Evolutionary conservation across 2,888 invertebrate species (phyloP).

Genomic region (Ischnus inquisitorius): DNA sequence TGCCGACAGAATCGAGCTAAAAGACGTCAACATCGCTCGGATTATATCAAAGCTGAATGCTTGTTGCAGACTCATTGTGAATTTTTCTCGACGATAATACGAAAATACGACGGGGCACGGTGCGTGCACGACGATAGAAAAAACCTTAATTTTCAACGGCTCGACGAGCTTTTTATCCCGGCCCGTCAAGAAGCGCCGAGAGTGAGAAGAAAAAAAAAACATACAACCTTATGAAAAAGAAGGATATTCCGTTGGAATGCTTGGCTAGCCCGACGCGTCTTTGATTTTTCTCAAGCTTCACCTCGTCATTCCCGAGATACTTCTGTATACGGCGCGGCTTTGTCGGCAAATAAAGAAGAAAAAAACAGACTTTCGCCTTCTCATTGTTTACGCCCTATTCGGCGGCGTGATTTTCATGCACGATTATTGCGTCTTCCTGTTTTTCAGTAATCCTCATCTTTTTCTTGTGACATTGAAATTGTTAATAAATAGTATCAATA

Average conservation of each 20-base stretch:
- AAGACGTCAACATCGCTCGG: constrained; percentile 12
- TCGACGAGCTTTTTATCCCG: neutral
- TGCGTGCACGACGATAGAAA: neutral
- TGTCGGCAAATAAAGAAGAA: constrained; percentile 14
- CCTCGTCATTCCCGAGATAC: neutral
- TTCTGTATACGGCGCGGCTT: constrained; percentile 33
- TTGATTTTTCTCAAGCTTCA: neutral
- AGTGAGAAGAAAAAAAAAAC: neutral
- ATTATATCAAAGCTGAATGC: constrained; percentile 31
- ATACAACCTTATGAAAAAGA: too few species aligned
- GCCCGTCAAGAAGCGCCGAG: neutral
- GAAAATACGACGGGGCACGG: neutral
- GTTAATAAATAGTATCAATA: too few species aligned
- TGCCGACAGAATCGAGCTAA: neutral
- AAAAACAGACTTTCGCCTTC: neutral
- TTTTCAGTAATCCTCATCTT: neutral
- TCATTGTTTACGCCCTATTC: neutral
- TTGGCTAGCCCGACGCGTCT: neutral
- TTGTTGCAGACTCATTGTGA: neutral
- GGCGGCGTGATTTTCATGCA: neutral
- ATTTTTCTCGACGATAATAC: neutral
- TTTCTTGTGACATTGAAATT: too few species aligned
- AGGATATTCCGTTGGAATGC: neutral
- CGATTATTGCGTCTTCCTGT: neutral
- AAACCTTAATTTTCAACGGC: neutral